phyloP scores from a whole-genome alignment of 1,140 invertebrate genomes.

The Nomia melanderi region DNA sequence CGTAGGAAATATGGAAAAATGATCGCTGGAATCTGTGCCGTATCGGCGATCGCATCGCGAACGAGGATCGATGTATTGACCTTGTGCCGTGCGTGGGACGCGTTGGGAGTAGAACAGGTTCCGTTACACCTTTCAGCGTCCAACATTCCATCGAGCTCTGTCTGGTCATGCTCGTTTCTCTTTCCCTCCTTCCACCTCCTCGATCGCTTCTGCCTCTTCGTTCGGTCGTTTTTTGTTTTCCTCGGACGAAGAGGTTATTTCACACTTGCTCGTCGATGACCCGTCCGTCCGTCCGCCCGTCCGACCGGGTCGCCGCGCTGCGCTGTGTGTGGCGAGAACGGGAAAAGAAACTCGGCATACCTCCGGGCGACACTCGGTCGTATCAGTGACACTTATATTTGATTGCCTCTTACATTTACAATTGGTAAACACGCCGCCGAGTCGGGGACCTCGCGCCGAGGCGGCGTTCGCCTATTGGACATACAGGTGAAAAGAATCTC shows the following conservation, averaged over 20 bases:
- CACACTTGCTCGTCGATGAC: slow-evolving; percentile 16
- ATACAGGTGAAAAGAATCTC: neutral
- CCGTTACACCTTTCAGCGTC: slow-evolving; percentile 63
- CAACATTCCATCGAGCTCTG: slow-evolving; percentile 45
- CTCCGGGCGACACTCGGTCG: neutral
- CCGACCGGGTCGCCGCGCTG: too few species aligned
- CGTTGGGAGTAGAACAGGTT: slow-evolving; percentile 65
- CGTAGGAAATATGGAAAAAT: slow-evolving; percentile 19
- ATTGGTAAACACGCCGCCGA: slow-evolving; percentile 34
- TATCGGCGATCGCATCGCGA: slow-evolving; percentile 18
- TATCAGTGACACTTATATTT: slow-evolving; percentile 61
- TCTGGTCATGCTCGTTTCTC: slow-evolving; percentile 49
- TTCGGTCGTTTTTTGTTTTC: slow-evolving; percentile 22
- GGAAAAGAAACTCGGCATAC: slow-evolving; percentile 23
- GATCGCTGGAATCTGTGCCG: slow-evolving; percentile 34
- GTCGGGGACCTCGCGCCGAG: slow-evolving; percentile 21
- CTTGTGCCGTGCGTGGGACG: slow-evolving; percentile 51
- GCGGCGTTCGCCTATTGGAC: neutral
- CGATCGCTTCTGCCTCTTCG: too few species aligned
- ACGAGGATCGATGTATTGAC: slow-evolving; percentile 47
- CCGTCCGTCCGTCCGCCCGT: too few species aligned
- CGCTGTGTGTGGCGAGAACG: slow-evolving; percentile 10
- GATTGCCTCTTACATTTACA: slow-evolving; percentile 59
- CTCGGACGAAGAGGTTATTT: slow-evolving; percentile 33
- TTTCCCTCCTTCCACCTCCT: slow-evolving; percentile 18